phyloP scores from a whole-genome alignment of 92 coral and sea anemone species.

The Porites evermanni region DNA sequence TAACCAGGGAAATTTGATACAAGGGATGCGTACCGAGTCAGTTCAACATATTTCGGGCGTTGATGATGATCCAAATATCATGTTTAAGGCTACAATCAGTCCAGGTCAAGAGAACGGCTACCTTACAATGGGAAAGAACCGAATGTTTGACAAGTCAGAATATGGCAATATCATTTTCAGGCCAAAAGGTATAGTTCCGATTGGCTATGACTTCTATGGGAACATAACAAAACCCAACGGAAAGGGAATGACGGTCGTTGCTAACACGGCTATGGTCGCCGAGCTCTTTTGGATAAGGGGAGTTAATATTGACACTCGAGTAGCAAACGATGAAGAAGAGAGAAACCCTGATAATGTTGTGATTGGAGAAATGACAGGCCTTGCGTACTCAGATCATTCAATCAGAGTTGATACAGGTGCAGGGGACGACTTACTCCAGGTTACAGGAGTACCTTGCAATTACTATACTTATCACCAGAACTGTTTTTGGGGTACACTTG shows the following conservation, averaged over 20 bases:
- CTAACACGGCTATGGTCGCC: conserved; percentile 26
- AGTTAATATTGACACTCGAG: conserved; percentile 22
- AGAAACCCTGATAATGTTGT: conserved; percentile 22
- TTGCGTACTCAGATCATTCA: conserved; percentile 8
- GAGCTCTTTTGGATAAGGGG: conserved; percentile 19
- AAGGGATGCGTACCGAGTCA: too few species aligned
- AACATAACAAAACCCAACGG: conserved; percentile 2
- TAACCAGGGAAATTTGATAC: neutral
- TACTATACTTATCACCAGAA: neutral
- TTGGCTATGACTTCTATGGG: conserved; percentile 25
- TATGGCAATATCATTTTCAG: conserved; percentile 20
- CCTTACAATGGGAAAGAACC: conserved; percentile 24
- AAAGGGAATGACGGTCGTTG: conserved; percentile 21
- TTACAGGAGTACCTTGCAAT: conserved; percentile 17
- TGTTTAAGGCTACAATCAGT: neutral
- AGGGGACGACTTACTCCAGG: conserved; percentile 19
- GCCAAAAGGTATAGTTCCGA: conserved; percentile 2
- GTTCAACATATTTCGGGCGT: too few species aligned
- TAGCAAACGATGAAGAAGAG: conserved; percentile 22
- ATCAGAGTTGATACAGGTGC: conserved; percentile 20
- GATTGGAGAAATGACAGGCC: conserved; percentile 34
- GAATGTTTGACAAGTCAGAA: conserved; percentile 21
- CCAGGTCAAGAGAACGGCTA: conserved; percentile 16
- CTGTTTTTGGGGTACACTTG: neutral
- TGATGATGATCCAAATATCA: neutral